phyloP scores from a whole-genome alignment of 2,797 vertebrate genomes.

The Pantherophis alleghaniensis region DNA sequence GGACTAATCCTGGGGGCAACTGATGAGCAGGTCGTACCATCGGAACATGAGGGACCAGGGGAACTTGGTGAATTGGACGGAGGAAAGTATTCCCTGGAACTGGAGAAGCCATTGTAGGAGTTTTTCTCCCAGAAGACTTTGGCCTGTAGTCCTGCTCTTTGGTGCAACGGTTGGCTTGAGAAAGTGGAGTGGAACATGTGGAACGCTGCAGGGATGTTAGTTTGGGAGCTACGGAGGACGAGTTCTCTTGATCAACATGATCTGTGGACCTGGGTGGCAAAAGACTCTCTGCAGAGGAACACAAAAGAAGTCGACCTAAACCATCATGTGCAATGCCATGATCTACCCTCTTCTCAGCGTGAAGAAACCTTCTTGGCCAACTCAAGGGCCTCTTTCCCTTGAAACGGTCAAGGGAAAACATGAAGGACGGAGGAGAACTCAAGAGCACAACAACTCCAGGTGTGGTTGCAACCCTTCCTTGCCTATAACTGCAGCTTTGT shows the following conservation, averaged over 20 bases:
- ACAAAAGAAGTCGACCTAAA: background rate
- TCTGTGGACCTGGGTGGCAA: slow-evolving; percentile 67
- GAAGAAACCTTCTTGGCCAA: background rate
- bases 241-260: slow-evolving; percentile 70
- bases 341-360: background rate
- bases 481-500: background rate
- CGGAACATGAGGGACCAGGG: slow-evolving; percentile 89
- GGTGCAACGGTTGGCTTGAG: slow-evolving; percentile 78
- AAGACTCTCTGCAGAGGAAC: slow-evolving; percentile 70
- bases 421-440: background rate
- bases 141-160: slow-evolving; percentile 91
- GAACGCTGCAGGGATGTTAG: slow-evolving; percentile 72
- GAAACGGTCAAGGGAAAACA: background rate
- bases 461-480: background rate
- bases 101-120: slow-evolving; percentile 82
- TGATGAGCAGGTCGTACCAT: slow-evolving; percentile 89
- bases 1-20: slow-evolving; percentile 90
- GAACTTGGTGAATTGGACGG: slow-evolving; percentile 89
- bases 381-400: background rate
- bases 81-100: slow-evolving; percentile 84
- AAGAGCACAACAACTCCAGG: background rate
- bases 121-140: slow-evolving; percentile 82
- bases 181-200: slow-evolving; percentile 78
- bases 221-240: slow-evolving; percentile 72
- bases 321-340: background rate